Evolutionary conservation across 1,140 invertebrate species (phyloP).

Genomic region (Heterodera schachtii): DNA sequence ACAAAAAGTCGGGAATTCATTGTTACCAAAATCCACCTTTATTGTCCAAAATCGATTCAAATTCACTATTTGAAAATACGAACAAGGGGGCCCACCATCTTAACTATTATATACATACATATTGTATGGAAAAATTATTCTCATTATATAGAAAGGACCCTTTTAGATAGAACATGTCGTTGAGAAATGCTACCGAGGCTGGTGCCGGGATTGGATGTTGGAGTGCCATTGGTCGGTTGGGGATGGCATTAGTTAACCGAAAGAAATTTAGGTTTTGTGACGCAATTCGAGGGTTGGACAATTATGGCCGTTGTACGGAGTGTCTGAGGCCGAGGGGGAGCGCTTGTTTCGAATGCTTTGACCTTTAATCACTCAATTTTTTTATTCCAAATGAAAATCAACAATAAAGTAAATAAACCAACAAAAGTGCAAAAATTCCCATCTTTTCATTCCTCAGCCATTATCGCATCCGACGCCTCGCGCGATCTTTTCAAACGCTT

Average conservation of each 20-base stretch:
- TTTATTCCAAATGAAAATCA: not conserved
- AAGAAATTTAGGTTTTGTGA: slow-evolving; percentile 5
- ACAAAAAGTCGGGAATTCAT: no score
- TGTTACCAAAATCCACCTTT: no score
- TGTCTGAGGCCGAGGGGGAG: not conserved
- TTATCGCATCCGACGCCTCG: not conserved
- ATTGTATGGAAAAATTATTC: no score
- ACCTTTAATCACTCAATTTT: not conserved
- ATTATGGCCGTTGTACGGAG: not conserved
- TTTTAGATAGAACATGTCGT: slow-evolving; percentile 12
- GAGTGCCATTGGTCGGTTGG: slow-evolving; percentile 12
- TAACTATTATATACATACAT: no score
- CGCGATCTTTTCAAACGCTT: not conserved
- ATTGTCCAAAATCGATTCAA: no score
- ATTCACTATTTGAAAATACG: no score
- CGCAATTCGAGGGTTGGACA: not conserved
- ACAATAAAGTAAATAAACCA: not conserved
- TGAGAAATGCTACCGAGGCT: slow-evolving; percentile 10
- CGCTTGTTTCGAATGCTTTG: slow-evolving; percentile 7
- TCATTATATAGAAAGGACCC: not conserved
- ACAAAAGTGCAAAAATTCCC: not conserved
- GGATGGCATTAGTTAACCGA: not conserved
- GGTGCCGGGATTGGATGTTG: slow-evolving; percentile 10
- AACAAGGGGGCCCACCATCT: no score
- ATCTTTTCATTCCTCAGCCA: not conserved